Evolutionary conservation across 2,888 invertebrate species (phyloP), one percentile per base, ranked within the genome.

Genomic region (Junonia oenone): DNA sequence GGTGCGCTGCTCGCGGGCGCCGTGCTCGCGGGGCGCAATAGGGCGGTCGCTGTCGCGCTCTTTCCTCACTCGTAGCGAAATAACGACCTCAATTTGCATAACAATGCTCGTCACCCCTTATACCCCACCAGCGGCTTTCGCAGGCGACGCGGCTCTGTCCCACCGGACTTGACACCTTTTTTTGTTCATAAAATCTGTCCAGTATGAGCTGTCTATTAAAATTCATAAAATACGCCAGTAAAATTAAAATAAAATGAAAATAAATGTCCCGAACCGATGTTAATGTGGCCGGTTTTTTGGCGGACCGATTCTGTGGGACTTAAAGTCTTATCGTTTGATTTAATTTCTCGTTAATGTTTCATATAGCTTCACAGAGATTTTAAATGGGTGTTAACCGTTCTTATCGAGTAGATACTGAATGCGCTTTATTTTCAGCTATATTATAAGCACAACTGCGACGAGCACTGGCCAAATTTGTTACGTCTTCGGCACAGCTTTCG

Each of bases 11-110:
- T 80, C 75, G 76, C 78, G 76, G 73, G 75, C 58, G 76, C 67
- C 69, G 65, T 67, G 67, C 65, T 68, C 71, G 70, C 71, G 71
- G 72, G 72, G 70, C 68, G 69, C 68, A 67, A 70, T 75, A 69
- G 78, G 76, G 81, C 77, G 76, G 75, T 73, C 76, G 81, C 79
- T 78, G 82, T 82, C 86, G 87, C 81, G 82, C 85, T 84, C 85
- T 86, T 88, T 88, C 86, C 85, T 86, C 85, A 84, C 85, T 85
- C 86, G 85, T 83, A 83, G 83, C 84, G 83, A 87, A 88, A 90
- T 90, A 88, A 90, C 88, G 88, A 89, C 89, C 87, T 85, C 86
- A 86, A 89, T 90, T 89, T 89, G 82, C 89, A 90, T 90, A 90
- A 89, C 89, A 90, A 88, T 89, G 83, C 86, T 88, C 81, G 83